Evolutionary conservation across 1,140 invertebrate species (phyloP).

Genomic region (Nasonia giraulti): DNA sequence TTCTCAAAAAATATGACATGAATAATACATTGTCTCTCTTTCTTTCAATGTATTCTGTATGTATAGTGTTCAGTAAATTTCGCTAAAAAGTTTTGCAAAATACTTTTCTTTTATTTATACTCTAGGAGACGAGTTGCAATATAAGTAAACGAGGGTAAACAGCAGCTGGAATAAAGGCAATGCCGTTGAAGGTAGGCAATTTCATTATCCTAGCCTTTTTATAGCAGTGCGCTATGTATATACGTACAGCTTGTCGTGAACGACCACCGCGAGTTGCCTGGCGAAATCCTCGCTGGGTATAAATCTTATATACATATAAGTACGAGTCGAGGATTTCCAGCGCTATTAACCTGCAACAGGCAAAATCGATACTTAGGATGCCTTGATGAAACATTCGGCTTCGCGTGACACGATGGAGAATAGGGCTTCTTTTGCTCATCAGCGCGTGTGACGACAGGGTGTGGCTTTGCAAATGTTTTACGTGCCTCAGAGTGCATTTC

Average conservation of each 20-base stretch:
- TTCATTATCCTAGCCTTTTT: conserved; percentile 7
- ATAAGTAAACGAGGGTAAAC: conserved; percentile 3
- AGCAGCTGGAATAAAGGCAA: not conserved
- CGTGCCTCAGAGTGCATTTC: no score
- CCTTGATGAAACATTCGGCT: not conserved
- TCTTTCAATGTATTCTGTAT: no score
- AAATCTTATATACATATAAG: not conserved
- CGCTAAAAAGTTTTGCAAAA: not conserved
- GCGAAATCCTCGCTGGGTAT: not conserved
- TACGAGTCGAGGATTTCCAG: not conserved
- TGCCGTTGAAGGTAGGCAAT: conserved; percentile 3
- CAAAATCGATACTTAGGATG: not conserved
- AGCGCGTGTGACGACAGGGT: no score
- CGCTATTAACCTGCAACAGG: not conserved
- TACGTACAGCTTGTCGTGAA: not conserved
- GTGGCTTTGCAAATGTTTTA: no score
- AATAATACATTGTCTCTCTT: no score
- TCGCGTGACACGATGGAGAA: no score
- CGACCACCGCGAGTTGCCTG: not conserved
- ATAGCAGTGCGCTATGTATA: not conserved
- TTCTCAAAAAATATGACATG: no score
- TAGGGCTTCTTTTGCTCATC: no score
- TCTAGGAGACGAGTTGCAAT: not conserved
- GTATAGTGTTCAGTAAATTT: no score
- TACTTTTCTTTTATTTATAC: not conserved